These are phyloP conservation scores for Cacajao melanocephalus DNA, from an alignment of 2,797 vertebrate species.

Conservation along the genomic window DNA sequence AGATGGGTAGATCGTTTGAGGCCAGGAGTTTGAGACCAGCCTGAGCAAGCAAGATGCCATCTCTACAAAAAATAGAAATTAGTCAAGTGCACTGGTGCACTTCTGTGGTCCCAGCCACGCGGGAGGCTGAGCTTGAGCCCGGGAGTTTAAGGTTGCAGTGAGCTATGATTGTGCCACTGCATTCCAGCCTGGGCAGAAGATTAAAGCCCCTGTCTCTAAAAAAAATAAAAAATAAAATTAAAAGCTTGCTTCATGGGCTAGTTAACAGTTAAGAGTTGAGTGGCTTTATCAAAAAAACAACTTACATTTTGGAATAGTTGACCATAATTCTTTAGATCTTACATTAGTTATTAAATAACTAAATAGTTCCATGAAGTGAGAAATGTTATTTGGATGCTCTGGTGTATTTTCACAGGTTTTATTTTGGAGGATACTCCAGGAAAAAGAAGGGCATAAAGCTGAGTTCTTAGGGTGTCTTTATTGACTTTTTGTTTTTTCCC, in stretches of 20 bases:
- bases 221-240: too few relatives aligned
- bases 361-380: not conserved
- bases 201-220: too few relatives aligned
- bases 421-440: not conserved
- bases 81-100: too few relatives aligned
- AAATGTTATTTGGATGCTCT: not conserved
- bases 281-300: not conserved
- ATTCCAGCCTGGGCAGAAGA: too few relatives aligned
- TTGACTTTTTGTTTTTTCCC: not conserved
- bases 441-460: constrained; percentile 24
- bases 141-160: too few relatives aligned
- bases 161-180: too few relatives aligned
- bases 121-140: too few relatives aligned
- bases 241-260: not conserved
- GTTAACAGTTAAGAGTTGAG: not conserved
- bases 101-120: too few relatives aligned
- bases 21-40: too few relatives aligned
- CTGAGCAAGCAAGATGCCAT: too few relatives aligned
- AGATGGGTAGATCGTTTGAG: too few relatives aligned
- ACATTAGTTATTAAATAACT: not conserved
- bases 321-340: not conserved
- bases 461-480: not conserved
- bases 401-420: not conserved
- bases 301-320: not conserved
- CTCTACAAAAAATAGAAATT: too few relatives aligned